A percentile compares a stretch with the other conserved stretches of the same genome.
phyloP scores from a whole-genome alignment of 2,797 vertebrate genomes.

The Halcyon smyrnensis region DNA sequence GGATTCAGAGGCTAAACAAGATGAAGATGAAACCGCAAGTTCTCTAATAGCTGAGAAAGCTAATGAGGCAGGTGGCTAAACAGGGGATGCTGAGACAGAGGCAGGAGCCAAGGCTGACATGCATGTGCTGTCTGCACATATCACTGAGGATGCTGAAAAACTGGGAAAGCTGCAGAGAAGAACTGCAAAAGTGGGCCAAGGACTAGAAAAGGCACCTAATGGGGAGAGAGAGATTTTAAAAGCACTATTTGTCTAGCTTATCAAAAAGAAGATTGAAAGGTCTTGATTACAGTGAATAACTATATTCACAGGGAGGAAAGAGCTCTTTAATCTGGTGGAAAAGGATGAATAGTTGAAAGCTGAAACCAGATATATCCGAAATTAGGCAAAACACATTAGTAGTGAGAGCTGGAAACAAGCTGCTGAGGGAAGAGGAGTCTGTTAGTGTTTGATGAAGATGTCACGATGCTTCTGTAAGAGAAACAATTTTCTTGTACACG shows the following conservation, averaged over 20 bases:
- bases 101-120: background rate
- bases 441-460: background rate
- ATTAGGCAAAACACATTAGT: slow-evolving; percentile 4
- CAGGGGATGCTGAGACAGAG: background rate
- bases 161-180: background rate
- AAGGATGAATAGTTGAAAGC: slow-evolving; percentile 35
- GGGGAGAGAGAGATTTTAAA: background rate
- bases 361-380: slow-evolving; percentile 19
- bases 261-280: slow-evolving; percentile 29
- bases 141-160: background rate
- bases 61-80: background rate
- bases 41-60: background rate
- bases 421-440: background rate
- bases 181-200: background rate
- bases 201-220: background rate
- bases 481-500: background rate
- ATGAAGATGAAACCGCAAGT: background rate
- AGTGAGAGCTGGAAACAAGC: background rate
- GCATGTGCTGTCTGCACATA: fast-evolving
- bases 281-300: slow-evolving; percentile 40
- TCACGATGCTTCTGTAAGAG: background rate
- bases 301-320: background rate
- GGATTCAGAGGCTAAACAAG: slow-evolving; percentile 4
- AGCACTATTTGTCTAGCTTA: background rate
- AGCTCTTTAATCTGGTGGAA: slow-evolving; percentile 29